phyloP scores from a whole-genome alignment of 1,140 invertebrate genomes.

The Vanessa tameamea region DNA sequence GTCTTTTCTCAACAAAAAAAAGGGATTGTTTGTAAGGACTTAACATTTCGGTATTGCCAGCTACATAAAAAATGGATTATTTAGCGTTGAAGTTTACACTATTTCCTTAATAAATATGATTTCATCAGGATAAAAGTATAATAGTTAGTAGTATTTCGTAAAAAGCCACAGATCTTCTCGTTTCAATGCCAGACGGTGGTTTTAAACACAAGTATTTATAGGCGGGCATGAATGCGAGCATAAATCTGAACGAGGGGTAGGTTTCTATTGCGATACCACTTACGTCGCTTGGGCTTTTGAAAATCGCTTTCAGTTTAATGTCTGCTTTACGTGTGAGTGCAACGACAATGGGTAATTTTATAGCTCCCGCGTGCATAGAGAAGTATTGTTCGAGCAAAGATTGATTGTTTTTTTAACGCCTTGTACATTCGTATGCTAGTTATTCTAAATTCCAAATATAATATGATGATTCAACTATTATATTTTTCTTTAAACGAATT shows the following conservation, averaged over 20 bases:
- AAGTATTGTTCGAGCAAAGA: conserved; percentile 22
- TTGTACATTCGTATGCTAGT: background rate
- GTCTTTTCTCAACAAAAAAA: too few species aligned
- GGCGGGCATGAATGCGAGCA: conserved; percentile 34
- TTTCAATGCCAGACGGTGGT: conserved; percentile 31
- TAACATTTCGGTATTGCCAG: too few species aligned
- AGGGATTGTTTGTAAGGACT: too few species aligned
- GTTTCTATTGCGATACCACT: conserved; percentile 48
- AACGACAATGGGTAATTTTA: conserved; percentile 71
- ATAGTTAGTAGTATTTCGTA: background rate
- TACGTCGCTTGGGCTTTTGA: conserved; percentile 52
- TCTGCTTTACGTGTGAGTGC: conserved; percentile 55
- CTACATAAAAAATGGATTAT: too few species aligned
- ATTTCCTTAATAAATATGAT: too few species aligned
- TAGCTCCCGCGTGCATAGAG: conserved; percentile 43
- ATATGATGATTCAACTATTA: too few species aligned
- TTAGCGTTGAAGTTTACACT: too few species aligned
- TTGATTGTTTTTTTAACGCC: conserved; percentile 14
- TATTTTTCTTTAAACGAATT: too few species aligned
- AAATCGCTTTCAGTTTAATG: conserved; percentile 69
- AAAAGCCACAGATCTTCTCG: background rate
- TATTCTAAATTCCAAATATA: background rate
- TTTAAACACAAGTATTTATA: conserved; percentile 31
- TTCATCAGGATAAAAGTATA: too few species aligned
- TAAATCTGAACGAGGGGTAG: conserved; percentile 36